Percentiles rank a stretch among this genome's conserved stretches.
These are phyloP conservation scores for Podiceps cristatus DNA, from an alignment of 2,113 vertebrate species.

Conservation along the genomic window DNA sequence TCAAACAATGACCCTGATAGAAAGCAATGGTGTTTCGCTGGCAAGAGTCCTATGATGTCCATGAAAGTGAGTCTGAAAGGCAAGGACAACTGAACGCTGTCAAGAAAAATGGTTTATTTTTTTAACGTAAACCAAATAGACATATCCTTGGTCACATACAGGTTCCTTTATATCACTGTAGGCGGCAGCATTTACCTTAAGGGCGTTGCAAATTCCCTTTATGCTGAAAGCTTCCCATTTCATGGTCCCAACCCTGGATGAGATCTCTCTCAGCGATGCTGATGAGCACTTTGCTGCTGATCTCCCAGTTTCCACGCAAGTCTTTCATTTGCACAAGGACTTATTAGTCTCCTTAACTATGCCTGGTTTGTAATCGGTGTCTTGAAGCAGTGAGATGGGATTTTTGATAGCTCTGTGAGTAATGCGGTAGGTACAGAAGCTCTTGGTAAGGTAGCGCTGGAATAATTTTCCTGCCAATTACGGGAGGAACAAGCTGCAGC, in stretches of 20 bases:
- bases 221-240: not conserved
- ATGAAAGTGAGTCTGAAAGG: not conserved
- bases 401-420: not conserved
- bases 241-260: not conserved
- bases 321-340: not conserved
- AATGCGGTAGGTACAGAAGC: not conserved
- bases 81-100: not conserved
- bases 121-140: not conserved
- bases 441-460: not conserved
- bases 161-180: not conserved
- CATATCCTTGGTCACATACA: too few relatives aligned
- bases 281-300: not conserved
- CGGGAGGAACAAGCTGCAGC: not conserved
- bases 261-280: not conserved
- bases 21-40: not conserved
- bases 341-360: not conserved
- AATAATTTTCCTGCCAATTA: not conserved
- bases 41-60: not conserved
- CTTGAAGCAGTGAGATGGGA: not conserved
- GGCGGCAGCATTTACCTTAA: not conserved
- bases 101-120: not conserved
- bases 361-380: not conserved
- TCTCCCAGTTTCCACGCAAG: not conserved
- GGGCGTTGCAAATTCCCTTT: too few relatives aligned
- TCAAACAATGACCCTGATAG: accelerated